Conservation (phyloP, 2,888 invertebrate genomes). For the Drosophila incognita region DNA sequence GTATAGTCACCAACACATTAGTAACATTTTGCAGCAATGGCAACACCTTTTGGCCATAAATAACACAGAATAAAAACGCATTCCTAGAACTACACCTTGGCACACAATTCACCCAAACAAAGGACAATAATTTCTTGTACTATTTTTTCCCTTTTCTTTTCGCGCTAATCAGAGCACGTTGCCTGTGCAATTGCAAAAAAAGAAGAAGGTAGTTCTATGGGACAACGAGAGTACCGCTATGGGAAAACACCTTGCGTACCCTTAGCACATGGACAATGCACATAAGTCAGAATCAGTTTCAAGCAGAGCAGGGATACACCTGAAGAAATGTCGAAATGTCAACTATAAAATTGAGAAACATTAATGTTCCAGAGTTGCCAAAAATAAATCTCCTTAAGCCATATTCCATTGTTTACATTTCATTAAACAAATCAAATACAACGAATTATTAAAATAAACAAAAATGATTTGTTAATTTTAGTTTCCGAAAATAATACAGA, state of each 20-base stretch:
- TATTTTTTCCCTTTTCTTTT: constrained; percentile 12
- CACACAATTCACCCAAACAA: constrained; percentile 45
- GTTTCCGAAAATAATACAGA: neutral
- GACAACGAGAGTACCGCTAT: constrained; percentile 32
- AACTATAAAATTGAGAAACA: neutral
- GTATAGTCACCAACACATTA: constrained; percentile 24
- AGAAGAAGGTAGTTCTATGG: constrained; percentile 1
- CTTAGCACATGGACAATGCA: constrained; percentile 7
- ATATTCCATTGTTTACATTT: neutral
- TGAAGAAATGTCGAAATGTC: constrained; percentile 21
- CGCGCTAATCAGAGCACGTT: constrained; percentile 68
- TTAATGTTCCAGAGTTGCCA: neutral
- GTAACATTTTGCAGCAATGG: constrained; percentile 32
- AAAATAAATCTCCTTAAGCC: neutral
- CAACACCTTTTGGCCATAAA: constrained; percentile 72
- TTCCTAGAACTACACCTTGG: constrained; percentile 61
- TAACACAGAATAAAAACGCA: constrained; percentile 34
- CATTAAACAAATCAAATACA: too few relatives aligned
- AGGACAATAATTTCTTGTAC: constrained; percentile 39
- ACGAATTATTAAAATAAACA: neutral
- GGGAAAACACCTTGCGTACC: constrained; percentile 66
- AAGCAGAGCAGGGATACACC: constrained; percentile 31
- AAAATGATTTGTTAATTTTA: too few relatives aligned
- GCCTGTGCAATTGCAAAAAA: constrained; percentile 73
- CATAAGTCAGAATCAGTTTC: constrained; percentile 9